Conservation (phyloP, 2,888 invertebrate species). For the Fragum fragum region DNA sequence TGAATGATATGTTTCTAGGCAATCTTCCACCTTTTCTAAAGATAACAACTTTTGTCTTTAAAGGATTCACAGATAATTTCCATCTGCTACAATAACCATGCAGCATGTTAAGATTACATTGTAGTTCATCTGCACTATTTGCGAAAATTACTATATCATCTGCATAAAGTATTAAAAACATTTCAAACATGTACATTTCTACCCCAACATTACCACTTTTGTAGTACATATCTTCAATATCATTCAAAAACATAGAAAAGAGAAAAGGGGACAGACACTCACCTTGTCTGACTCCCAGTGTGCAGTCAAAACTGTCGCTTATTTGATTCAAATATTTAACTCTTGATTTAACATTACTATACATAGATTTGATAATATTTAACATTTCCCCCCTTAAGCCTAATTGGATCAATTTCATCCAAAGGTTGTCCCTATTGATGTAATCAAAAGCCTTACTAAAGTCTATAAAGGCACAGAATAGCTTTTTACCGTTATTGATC, state of each 20-base stretch:
- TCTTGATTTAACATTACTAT: too few relatives aligned
- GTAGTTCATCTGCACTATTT: conserved; percentile 12
- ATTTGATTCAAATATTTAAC: neutral
- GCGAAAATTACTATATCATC: conserved; percentile 44
- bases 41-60: conserved; percentile 33
- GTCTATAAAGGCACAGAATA: too few relatives aligned
- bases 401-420: conserved; percentile 33
- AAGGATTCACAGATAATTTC: conserved; percentile 18
- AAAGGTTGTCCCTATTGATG: conserved; percentile 29
- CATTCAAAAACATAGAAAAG: conserved; percentile 42
- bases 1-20: too few relatives aligned
- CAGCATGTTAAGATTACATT: conserved; percentile 13
- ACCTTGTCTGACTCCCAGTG: conserved; percentile 35
- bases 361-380: too few relatives aligned
- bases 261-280: conserved; percentile 46
- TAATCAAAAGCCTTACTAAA: conserved; percentile 44
- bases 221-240: conserved; percentile 28
- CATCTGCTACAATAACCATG: conserved; percentile 31
- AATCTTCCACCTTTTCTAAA: conserved; percentile 42
- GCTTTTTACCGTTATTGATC: too few relatives aligned
- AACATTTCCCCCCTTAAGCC: conserved; percentile 33
- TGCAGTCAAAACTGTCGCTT: conserved; percentile 29
- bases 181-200: conserved; percentile 30
- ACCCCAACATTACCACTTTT: conserved; percentile 15
- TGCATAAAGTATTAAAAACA: conserved; percentile 39